phyloP scores from a whole-genome alignment of 1,140 invertebrate species.

The Heliothis subflexa region DNA sequence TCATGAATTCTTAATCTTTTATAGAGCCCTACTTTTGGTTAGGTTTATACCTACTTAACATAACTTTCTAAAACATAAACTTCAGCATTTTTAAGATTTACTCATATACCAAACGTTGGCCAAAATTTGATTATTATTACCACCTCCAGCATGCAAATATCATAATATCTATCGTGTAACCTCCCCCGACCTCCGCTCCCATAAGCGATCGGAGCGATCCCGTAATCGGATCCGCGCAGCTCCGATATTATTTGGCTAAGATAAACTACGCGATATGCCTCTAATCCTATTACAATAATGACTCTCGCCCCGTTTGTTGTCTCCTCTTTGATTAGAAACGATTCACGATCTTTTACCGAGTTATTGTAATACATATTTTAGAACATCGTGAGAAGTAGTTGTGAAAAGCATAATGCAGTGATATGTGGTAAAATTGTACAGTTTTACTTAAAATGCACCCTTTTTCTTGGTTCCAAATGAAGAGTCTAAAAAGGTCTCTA shows the following conservation, averaged over 20 bases:
- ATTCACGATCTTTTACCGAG: conserved; percentile 14
- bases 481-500: too few species aligned
- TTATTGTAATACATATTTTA: conserved; percentile 8
- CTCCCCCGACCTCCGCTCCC: background rate
- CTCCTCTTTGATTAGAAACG: conserved; percentile 18
- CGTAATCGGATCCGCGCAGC: conserved; percentile 57
- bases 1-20: too few species aligned
- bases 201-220: conserved; percentile 47
- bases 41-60: too few species aligned
- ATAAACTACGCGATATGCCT: conserved; percentile 53
- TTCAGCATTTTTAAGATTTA: too few species aligned
- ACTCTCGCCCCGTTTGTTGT: conserved; percentile 20
- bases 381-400: background rate
- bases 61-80: too few species aligned
- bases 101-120: too few species aligned
- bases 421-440: too few species aligned
- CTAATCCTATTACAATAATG: conserved; percentile 51
- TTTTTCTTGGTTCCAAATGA: too few species aligned
- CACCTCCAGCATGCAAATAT: background rate
- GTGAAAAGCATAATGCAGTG: too few species aligned
- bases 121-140: conserved; percentile 10
- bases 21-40: too few species aligned
- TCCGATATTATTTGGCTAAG: conserved; percentile 62
- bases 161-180: conserved; percentile 9
- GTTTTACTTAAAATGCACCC: too few species aligned